These are phyloP conservation scores for Eupithecia tripunctaria DNA, from an alignment of 2,888 invertebrate species.

Conservation along the genomic window DNA sequence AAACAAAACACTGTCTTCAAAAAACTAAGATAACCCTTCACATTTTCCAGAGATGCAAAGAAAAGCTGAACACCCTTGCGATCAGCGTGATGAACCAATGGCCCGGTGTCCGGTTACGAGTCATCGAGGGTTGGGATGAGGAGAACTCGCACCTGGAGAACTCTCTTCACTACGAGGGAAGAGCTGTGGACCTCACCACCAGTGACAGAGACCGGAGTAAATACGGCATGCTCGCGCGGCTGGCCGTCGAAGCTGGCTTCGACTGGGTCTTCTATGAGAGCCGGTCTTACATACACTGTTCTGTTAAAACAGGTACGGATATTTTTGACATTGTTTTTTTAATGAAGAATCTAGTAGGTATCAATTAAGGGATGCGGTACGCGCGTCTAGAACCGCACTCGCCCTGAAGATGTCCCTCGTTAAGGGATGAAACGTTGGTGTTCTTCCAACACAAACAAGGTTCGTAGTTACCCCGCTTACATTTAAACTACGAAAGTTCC, in stretches of 20 bases:
- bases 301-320: conserved; percentile 96
- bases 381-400: too few species aligned
- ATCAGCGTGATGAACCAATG: conserved; percentile 99
- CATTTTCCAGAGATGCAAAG: conserved; percentile 95
- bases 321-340: neutral
- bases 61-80: conserved; percentile 96
- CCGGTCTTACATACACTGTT: conserved; percentile 97
- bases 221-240: conserved; percentile 97
- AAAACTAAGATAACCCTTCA: conserved; percentile 9
- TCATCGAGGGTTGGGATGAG: conserved; percentile 98
- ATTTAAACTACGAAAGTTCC: too few species aligned
- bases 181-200: conserved; percentile 98
- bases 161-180: conserved; percentile 97
- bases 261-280: conserved; percentile 99
- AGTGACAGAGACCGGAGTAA: conserved; percentile 96
- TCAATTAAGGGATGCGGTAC: too few species aligned
- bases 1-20: neutral
- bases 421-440: too few species aligned
- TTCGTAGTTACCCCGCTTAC: too few species aligned
- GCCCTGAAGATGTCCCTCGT: too few species aligned
- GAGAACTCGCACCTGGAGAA: conserved; percentile 90
- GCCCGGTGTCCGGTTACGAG: conserved; percentile 96
- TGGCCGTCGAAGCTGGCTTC: conserved; percentile 98
- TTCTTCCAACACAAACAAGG: too few species aligned
- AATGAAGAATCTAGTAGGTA: neutral